A percentile compares a stretch with the other conserved stretches of the same genome.
Evolutionary conservation across 2,888 invertebrate species (phyloP).

Genomic region (Drosophila mettleri): DNA sequence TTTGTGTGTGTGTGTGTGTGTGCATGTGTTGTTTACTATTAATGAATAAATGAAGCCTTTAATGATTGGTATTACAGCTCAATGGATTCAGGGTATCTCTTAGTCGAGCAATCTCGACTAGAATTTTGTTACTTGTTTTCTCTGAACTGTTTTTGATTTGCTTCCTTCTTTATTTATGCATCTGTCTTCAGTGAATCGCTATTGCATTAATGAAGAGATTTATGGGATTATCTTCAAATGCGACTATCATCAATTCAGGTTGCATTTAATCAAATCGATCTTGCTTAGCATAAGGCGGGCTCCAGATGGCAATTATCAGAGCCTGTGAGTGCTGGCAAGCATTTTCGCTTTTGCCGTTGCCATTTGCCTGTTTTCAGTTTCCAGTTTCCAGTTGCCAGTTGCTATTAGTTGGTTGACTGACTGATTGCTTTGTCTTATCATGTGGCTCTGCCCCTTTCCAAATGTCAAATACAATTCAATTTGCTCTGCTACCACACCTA

Average conservation of each 20-base stretch:
- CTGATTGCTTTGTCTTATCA: conserved; percentile 80
- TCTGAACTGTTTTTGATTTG: too few relatives aligned
- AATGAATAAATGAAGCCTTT: too few relatives aligned
- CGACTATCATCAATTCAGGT: conserved; percentile 34
- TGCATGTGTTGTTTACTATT: too few relatives aligned
- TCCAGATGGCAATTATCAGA: conserved; percentile 59
- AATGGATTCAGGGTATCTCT: too few relatives aligned
- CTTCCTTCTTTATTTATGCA: background rate
- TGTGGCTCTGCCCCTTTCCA: conserved; percentile 22
- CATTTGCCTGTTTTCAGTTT: conserved; percentile 18
- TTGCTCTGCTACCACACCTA: conserved; percentile 68
- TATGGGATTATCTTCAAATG: conserved; percentile 13
- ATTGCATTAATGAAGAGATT: background rate
- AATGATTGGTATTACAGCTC: too few relatives aligned
- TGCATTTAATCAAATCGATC: conserved; percentile 54
- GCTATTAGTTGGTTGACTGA: conserved; percentile 62
- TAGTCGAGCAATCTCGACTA: too few relatives aligned
- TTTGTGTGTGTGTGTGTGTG: too few relatives aligned
- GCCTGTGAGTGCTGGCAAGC: conserved; percentile 34
- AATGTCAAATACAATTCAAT: conserved; percentile 75
- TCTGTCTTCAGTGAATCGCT: background rate
- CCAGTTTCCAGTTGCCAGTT: conserved; percentile 36
- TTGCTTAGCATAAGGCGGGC: conserved; percentile 24
- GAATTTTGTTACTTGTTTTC: too few relatives aligned
- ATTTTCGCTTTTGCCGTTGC: conserved; percentile 33